Evolutionary conservation across 2,797 vertebrate genomes (phyloP), one percentile per base, ranked within the genome.

Genomic region (Alexandromys oeconomus): DNA sequence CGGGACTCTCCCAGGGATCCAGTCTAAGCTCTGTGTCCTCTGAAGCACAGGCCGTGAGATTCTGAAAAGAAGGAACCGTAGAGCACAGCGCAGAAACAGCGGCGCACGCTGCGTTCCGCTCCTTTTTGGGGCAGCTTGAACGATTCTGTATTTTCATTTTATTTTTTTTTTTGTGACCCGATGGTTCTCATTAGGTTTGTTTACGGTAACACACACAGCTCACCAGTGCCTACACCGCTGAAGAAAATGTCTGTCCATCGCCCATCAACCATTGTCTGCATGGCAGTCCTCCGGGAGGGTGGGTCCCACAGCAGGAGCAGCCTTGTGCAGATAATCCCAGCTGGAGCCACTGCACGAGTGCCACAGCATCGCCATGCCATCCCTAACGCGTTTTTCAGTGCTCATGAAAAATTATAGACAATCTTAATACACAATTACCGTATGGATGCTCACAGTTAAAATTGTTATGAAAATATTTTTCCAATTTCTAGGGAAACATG

Each of bases 1-100:
- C 91, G 87, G 91, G 95, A 67, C 93, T 48, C 82, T 82, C n/a
- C 91, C 11, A 5, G 61, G 71, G 71, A 67, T 95, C 73, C 40
- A 37, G 43, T 74, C 51, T 92, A 51, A 94, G 61, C 77, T 91
- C 87, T 74, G 9, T 77, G 65, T 95, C 31, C 73, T 92, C 65
- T 67, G 82, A 84, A 91, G 51, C 19, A 46, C 31, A 17, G 14
- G 27, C 71, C 73, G 21, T 69, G 51, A 69, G 54, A 54, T 94
- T 91, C 43, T 76, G 25, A 63, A 74, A 81, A 71, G 85, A 51
- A 84, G 84, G 74, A 14, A 34, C 10, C 31, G 82, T 48, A 93
- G 86, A 80, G 34, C 3, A 8, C 13, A 57, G 8, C 46, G 40
- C 85, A 59, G 15, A 37, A 27, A n/a, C 51, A 88, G 13, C 37